Conservation (phyloP, 1,140 invertebrate genomes). For the Ceratitis capitata region DNA sequence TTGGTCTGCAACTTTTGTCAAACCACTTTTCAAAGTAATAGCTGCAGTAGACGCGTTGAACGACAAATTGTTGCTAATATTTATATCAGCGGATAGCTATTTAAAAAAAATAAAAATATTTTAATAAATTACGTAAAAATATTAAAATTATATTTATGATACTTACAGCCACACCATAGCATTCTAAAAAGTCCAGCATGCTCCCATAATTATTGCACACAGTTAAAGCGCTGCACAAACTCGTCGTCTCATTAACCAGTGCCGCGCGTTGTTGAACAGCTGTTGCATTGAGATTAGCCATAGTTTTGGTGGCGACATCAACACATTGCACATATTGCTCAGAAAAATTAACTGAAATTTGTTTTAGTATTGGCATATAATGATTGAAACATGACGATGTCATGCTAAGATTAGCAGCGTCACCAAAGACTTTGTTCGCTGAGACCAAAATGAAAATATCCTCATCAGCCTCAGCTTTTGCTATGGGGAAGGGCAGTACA, state of each 20-base stretch:
- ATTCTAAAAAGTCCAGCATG: slow-evolving; percentile 51
- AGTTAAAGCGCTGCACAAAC: slow-evolving; percentile 51
- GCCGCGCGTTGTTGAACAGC: slow-evolving; percentile 47
- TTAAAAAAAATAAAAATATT: neutral
- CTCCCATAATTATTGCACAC: slow-evolving; percentile 51
- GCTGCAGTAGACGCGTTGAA: slow-evolving; percentile 54
- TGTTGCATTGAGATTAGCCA: slow-evolving; percentile 50
- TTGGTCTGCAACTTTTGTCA: slow-evolving; percentile 50
- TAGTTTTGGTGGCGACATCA: slow-evolving; percentile 46
- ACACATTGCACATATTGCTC: slow-evolving; percentile 53
- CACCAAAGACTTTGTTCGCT: too few species aligned
- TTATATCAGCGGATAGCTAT: slow-evolving; percentile 52
- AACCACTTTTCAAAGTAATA: slow-evolving; percentile 46
- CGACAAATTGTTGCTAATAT: slow-evolving; percentile 56
- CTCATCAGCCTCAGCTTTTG: neutral
- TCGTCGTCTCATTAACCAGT: slow-evolving; percentile 51
- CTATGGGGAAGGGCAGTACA: neutral
- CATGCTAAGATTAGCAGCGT: slow-evolving; percentile 45
- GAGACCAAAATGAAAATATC: too few species aligned
- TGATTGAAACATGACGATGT: slow-evolving; percentile 54
- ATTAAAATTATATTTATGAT: too few species aligned
- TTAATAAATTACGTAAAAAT: too few species aligned
- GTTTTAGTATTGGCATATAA: slow-evolving; percentile 59
- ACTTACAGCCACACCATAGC: slow-evolving; percentile 54
- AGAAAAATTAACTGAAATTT: slow-evolving; percentile 55